Conservation (phyloP, 2,797 vertebrate species). For the Siniperca undulata region DNA sequence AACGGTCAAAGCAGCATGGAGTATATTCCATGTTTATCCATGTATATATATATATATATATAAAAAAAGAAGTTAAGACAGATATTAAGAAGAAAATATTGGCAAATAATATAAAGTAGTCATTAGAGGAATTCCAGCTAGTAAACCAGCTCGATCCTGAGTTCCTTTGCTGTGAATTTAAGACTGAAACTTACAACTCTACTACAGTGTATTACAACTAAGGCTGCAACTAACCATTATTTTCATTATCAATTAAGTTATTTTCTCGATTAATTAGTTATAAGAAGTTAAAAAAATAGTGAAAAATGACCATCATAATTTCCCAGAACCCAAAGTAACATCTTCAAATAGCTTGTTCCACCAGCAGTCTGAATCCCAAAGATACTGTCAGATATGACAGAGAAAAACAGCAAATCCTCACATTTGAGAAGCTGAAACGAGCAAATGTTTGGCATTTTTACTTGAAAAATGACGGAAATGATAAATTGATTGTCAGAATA, state of each 20-base stretch:
- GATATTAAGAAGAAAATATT: slow-evolving; percentile 35
- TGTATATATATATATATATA: not conserved
- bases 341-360: not conserved
- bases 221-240: not conserved
- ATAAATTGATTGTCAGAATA: not conserved
- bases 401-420: slow-evolving; percentile 19
- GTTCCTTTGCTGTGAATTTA: slow-evolving; percentile 43
- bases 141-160: slow-evolving; percentile 63
- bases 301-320: not conserved
- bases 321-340: not conserved
- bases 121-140: slow-evolving; percentile 26
- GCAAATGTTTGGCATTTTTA: not conserved
- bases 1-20: slow-evolving; percentile 32
- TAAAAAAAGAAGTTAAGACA: slow-evolving; percentile 10
- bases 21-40: slow-evolving; percentile 5
- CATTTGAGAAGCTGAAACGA: not conserved
- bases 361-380: not conserved
- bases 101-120: slow-evolving; percentile 52
- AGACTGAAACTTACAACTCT: slow-evolving; percentile 16
- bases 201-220: slow-evolving; percentile 35
- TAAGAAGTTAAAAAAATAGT: slow-evolving; percentile 4
- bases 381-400: not conserved
- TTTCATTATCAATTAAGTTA: slow-evolving; percentile 15
- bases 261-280: not conserved
- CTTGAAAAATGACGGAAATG: not conserved